Base-by-base conservation (phyloP, 2,113 vertebrate genomes). In the Mustela nigripes region DNA sequence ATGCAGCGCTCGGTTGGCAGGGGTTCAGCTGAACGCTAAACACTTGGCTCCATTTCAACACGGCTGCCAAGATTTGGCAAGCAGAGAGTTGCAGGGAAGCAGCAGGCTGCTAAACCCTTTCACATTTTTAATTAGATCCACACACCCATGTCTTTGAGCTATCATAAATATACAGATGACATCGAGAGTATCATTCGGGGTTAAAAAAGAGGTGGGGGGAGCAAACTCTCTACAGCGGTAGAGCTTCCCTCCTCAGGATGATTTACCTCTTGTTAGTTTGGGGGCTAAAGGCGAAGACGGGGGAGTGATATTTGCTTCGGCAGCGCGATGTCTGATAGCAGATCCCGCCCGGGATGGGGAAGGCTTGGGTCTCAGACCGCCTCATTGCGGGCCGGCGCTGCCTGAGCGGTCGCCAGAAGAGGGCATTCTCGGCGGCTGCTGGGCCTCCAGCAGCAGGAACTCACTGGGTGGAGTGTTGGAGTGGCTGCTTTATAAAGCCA, bases 61-160 rank as follows among this genome's bases (percentile, higher is more conserved):
- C 99, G 99, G 99, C 99, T 99, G 99, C 99, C 99, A 99, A 99
- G 99, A 99, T 99, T 99, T 99, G 99, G 99, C 99, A 99, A 99
- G 98, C 98, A 98, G 99, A 99, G 99, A 98, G 99, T 99, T 98
- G 97, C 98, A 98, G 99, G 98, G 98, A 99, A 99, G 99, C 99
- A 99, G 99, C 99, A 99, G 99, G 99, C 99, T 99, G 99, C 99
- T 99, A 99, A 99, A 99, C 99, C 99, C 99, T 99, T 99, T 99
- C 99, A 99, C 99, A 99, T 99, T 99, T 99, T 99, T 99, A 99
- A 99, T 99, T 99, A 99, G 99, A 99, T 99, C 99, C 99, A 99
- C 99, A 99, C 99, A 99, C 99, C 99, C 99, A 99, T 99, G 99
- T 99, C 99, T 99, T 99, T 99, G 99, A 99, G 99, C 99, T 99